These are phyloP conservation scores for Autographa gamma DNA, from an alignment of 2,888 invertebrate genomes.

Conservation along the genomic window DNA sequence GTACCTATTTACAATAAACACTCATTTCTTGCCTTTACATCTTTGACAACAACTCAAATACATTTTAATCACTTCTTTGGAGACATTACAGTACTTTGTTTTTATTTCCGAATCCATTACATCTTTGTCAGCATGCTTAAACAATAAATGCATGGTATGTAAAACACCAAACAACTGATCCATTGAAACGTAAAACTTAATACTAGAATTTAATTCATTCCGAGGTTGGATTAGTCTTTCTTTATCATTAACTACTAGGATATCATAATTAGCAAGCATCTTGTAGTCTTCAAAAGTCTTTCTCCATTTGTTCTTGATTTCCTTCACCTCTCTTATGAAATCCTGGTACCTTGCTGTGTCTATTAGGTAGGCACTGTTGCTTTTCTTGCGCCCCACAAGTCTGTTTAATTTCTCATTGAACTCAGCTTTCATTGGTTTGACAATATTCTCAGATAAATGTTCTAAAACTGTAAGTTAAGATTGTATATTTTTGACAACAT, in stretches of 20 bases:
- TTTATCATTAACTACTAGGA: constrained; percentile 66
- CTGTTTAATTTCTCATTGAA: constrained; percentile 72
- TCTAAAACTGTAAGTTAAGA: constrained; percentile 62
- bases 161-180: constrained; percentile 77
- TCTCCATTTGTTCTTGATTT: constrained; percentile 66
- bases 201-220: constrained; percentile 58
- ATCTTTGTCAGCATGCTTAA: constrained; percentile 73
- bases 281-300: constrained; percentile 78
- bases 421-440: constrained; percentile 71
- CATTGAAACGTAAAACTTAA: constrained; percentile 76
- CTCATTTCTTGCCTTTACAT: constrained; percentile 57
- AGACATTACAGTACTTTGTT: constrained; percentile 80
- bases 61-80: constrained; percentile 79
- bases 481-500: background rate
- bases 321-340: constrained; percentile 73
- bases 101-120: constrained; percentile 74
- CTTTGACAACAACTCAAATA: constrained; percentile 75
- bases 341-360: constrained; percentile 69
- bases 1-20: background rate
- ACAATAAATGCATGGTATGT: constrained; percentile 80
- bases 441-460: constrained; percentile 59
- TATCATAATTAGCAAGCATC: constrained; percentile 76
- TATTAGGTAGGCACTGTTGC: constrained; percentile 74
- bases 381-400: constrained; percentile 72
- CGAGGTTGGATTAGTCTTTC: constrained; percentile 74